phyloP scores from a whole-genome alignment of 2,113 vertebrate genomes.

The Notothenia coriiceps region DNA sequence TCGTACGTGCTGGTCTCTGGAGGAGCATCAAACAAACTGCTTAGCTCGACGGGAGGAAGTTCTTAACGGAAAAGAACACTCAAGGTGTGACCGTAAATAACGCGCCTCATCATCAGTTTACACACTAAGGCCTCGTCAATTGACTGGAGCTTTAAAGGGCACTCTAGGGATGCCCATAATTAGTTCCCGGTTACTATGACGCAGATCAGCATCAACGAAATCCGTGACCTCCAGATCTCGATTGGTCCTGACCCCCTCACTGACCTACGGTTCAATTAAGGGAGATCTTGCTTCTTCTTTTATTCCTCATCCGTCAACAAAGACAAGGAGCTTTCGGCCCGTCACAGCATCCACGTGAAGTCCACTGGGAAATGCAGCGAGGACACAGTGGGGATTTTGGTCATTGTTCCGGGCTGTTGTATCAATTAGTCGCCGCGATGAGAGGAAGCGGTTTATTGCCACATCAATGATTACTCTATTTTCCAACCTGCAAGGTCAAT shows the following conservation, averaged over 20 bases:
- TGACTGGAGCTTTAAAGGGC: conserved; percentile 63
- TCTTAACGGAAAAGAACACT: conserved; percentile 69
- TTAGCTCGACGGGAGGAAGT: conserved; percentile 44
- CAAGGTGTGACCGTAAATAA: conserved; percentile 73
- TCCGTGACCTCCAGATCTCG: conserved; percentile 43
- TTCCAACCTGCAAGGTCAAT: conserved; percentile 76
- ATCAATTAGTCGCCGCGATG: conserved; percentile 64
- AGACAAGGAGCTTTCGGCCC: conserved; percentile 41
- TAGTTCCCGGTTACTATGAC: conserved; percentile 71
- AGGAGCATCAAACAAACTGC: conserved; percentile 55
- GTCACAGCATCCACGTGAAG: conserved; percentile 41
- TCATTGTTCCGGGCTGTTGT: conserved; percentile 60
- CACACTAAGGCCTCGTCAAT: conserved; percentile 69
- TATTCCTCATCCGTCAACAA: conserved; percentile 21
- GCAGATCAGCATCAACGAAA: conserved; percentile 47
- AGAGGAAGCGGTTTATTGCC: conserved; percentile 70
- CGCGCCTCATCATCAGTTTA: conserved; percentile 74
- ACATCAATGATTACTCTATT: conserved; percentile 76
- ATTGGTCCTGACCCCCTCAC: conserved; percentile 27
- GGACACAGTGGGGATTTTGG: conserved; percentile 44
- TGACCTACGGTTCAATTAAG: conserved; percentile 31
- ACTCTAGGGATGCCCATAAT: conserved; percentile 71
- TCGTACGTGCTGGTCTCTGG: conserved; percentile 33
- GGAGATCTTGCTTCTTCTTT: background rate
- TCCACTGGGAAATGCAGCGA: conserved; percentile 21